Evolutionary conservation across 2,797 vertebrate genomes (phyloP), one percentile per base, ranked within the genome.

Genomic region (Pseudopleuronectes americanus): DNA sequence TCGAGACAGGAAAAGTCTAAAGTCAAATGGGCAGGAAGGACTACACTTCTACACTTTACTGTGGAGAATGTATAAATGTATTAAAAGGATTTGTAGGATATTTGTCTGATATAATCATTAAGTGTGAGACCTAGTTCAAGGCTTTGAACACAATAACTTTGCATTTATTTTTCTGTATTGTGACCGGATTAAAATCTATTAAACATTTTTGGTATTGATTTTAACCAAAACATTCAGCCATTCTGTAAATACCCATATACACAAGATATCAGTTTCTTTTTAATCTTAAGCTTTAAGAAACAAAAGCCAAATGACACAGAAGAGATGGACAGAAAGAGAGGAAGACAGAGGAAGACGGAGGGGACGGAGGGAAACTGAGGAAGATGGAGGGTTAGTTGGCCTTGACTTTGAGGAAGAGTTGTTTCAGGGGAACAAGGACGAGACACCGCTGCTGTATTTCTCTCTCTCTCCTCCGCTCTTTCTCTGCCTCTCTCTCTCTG

Each of bases 391-490:
- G 41, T 60, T 76, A 89, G 90, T 83, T 80, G 90, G 90, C 89
- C 89, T 91, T 94, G 93, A 94, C 94, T 94, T 95, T 95, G 93
- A 92, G 79, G 85, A 80, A 83, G 88, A 93, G 87, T 93, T 92
- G 89, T 87, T 92, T 84, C 93, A 93, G 90, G 92, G 95, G 95
- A 97, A 94, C 95, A 95, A 97, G 97, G 95, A 96, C 95, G 96
- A 94, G 83, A 87, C 88, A 76, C 70, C 13, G 74, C 80, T 73
- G 58, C 81, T 80, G 69, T 84, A 72, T 83, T 41, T 79, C 57
- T 74, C 62, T 74, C 66, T 69, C 80, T 71, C 56, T 52, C 68
- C 55, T 59, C 63, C 45, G 58, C 57, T 66, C 59, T 70, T 41
- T 69, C 75, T 77, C 79, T 92, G 92, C 93, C 66, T 85, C 83